Evolutionary conservation across 2,113 vertebrate genomes (phyloP).

Genomic region (Ovis aries): DNA sequence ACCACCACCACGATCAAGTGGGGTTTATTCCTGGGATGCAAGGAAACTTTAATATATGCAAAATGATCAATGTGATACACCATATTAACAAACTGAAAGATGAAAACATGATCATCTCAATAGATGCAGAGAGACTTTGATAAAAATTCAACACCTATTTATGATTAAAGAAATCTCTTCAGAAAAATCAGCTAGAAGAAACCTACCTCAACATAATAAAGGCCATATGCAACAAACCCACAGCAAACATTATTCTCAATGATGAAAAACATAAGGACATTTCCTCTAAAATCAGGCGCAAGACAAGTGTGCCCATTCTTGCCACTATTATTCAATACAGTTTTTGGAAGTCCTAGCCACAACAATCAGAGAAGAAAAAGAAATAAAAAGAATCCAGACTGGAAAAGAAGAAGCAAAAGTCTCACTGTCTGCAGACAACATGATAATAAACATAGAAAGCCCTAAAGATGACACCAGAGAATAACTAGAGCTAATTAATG

Average conservation of each 20-base stretch:
- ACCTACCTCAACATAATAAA: not conserved
- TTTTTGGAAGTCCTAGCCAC: not conserved
- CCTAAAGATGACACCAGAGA: not conserved
- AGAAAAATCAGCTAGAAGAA: not conserved
- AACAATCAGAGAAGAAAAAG: not conserved
- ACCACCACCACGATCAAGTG: not conserved
- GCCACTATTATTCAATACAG: not conserved
- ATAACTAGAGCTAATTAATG: not conserved
- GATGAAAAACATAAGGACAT: not conserved
- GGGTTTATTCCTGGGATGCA: not conserved
- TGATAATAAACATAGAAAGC: not conserved
- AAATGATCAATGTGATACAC: rapidly evolving
- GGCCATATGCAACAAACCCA: not conserved
- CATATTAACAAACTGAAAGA: not conserved
- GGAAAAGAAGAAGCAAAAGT: not conserved
- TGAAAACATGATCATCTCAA: not conserved
- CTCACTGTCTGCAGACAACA: not conserved
- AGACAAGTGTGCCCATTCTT: not conserved
- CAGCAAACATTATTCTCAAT: not conserved
- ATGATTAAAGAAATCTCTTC: not conserved
- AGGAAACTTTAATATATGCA: not conserved
- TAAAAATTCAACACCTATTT: not conserved
- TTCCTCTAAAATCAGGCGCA: not conserved
- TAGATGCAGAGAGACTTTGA: not conserved
- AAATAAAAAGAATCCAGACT: not conserved